These are phyloP conservation scores for Acanthurus leucopareius DNA, from an alignment of 2,797 vertebrate species.

Conservation along the genomic window DNA sequence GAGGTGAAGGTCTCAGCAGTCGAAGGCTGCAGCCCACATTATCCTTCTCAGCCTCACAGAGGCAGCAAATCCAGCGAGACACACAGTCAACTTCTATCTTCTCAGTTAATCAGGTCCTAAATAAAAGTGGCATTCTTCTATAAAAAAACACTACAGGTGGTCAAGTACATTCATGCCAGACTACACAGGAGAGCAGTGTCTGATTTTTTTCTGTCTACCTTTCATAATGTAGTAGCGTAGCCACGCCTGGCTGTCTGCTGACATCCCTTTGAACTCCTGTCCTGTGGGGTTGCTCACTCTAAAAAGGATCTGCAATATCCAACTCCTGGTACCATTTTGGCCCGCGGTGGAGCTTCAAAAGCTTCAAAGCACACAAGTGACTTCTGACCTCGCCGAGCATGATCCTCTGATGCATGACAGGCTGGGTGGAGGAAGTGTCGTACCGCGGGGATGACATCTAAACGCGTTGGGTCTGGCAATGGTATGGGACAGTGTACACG, in stretches of 20 bases:
- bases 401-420: conserved; percentile 65
- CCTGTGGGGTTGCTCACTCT: conserved; percentile 57
- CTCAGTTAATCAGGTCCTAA: conserved; percentile 32
- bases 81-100: conserved; percentile 43
- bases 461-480: conserved; percentile 30
- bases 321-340: conserved; percentile 58
- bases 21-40: conserved; percentile 14
- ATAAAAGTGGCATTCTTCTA: conserved; percentile 28
- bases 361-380: conserved; percentile 70
- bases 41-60: conserved; percentile 35
- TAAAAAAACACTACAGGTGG: conserved; percentile 23
- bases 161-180: conserved; percentile 40
- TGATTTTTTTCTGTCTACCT: conserved; percentile 20
- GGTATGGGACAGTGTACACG: conserved; percentile 4
- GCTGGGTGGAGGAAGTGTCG: conserved; percentile 42
- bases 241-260: conserved; percentile 43
- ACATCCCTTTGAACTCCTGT: conserved; percentile 71
- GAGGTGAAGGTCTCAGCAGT: conserved; percentile 14
- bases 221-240: conserved; percentile 35
- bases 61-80: conserved; percentile 9
- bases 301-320: conserved; percentile 55
- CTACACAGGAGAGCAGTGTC: conserved; percentile 24
- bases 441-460: conserved; percentile 32
- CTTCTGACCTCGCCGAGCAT: conserved; percentile 63
- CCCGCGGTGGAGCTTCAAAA: conserved; percentile 61